Conservation (phyloP, 2,888 invertebrate species). For the Nemotelus pantherinus region DNA sequence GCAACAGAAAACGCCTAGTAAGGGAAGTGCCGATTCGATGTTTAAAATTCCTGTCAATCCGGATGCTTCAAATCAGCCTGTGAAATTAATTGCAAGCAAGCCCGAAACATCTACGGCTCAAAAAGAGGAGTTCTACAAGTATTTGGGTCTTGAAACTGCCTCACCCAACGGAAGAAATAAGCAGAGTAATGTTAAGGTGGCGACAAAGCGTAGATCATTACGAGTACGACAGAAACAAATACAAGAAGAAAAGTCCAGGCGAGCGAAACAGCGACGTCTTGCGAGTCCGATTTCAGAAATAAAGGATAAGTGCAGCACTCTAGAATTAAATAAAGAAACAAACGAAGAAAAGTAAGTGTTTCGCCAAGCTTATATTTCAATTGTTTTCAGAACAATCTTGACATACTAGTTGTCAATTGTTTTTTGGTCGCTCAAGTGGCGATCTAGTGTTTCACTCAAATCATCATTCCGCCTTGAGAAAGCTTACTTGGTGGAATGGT, state of each 20-base stretch:
- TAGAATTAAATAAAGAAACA: too few relatives aligned
- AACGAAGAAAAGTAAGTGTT: too few relatives aligned
- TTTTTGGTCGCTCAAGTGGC: too few relatives aligned
- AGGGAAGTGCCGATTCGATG: background rate
- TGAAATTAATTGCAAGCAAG: slow-evolving; percentile 18
- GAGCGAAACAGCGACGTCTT: background rate
- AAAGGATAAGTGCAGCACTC: too few relatives aligned
- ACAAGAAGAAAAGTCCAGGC: background rate
- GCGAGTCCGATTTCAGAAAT: too few relatives aligned
- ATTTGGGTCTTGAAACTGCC: slow-evolving; percentile 60
- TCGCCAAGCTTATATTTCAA: too few relatives aligned
- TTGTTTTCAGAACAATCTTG: too few relatives aligned
- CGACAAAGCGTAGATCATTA: slow-evolving; percentile 23
- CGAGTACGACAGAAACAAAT: slow-evolving; percentile 19
- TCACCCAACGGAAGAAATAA: slow-evolving; percentile 43
- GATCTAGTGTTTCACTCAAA: too few relatives aligned
- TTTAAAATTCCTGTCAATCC: slow-evolving; percentile 42
- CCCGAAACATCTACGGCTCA: slow-evolving; percentile 48
- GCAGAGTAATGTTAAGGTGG: background rate
- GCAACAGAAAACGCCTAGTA: background rate
- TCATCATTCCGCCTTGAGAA: too few relatives aligned
- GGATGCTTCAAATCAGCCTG: background rate
- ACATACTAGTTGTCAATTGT: too few relatives aligned
- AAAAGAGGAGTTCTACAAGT: slow-evolving; percentile 64
- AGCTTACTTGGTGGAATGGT: too few relatives aligned